Evolutionary conservation across 2,113 vertebrate genomes (phyloP).

Genomic region (Chiloscyllium plagiosum): DNA sequence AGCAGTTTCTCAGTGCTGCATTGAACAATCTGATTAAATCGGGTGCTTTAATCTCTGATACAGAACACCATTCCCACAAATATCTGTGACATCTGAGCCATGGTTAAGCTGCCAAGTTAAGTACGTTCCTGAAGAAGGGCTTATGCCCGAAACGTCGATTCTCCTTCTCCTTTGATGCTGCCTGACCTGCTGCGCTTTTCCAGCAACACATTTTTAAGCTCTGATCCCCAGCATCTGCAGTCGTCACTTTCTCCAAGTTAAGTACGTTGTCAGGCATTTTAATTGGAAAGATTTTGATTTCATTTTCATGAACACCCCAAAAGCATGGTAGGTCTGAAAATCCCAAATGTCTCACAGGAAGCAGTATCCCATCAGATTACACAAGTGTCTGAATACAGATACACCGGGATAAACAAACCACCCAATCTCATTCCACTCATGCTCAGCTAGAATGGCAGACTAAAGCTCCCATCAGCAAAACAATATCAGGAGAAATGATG

Average conservation of each 20-base stretch:
- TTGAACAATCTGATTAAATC: not conserved
- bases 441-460: not conserved
- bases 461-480: constrained; percentile 1
- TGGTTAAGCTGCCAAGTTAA: not conserved
- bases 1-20: not conserved
- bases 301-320: not conserved
- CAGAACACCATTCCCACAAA: not conserved
- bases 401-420: not conserved
- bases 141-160: no score
- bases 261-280: not conserved
- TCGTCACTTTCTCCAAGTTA: no score
- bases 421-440: not conserved
- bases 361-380: no score
- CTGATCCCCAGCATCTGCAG: no score
- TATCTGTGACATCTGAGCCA: not conserved
- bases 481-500: constrained; percentile 14
- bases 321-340: not conserved
- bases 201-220: no score
- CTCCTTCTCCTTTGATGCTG: no score
- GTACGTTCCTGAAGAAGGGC: no score
- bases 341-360: not conserved
- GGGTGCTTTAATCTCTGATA: not conserved
- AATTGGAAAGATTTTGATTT: not conserved
- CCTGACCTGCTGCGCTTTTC: no score
- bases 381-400: not conserved